Evolutionary conservation across 2,797 vertebrate species (phyloP), one percentile per base, ranked within the genome.

Genomic region (Malurus splendens): DNA sequence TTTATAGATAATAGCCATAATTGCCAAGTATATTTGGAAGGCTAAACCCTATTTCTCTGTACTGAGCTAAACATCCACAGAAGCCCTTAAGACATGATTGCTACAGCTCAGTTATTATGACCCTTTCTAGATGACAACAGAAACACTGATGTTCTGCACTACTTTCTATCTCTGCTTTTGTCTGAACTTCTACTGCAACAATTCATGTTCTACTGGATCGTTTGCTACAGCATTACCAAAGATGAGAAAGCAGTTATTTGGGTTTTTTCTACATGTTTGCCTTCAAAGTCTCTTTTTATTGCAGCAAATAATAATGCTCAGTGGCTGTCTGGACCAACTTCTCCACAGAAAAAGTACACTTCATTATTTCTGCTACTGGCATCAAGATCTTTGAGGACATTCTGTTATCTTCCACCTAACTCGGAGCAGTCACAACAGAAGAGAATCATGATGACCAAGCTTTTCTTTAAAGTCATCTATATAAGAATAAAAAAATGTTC

Each of bases 391-490:
- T 42, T 64, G 39, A 72, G 75, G 61, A 82, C 30, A 20, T 82
- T 80, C 54, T 80, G 56, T 74, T 68, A 87, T 85, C 60, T 93
- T 65, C 25, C 55, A 77, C 39, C 44, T 70, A 90, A 13, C 39
- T 80, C 50, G n/a, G 6, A 74, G 33, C 23, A 74, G n/a, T 55
- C 48, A 85, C 45, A 89, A 64, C 54, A 87, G 66, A 92, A 92
- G 55, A 66, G 51, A 90, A 87, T 51, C 33, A 44, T 2, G 32
- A 87, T 68, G 76, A 80, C 32, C 1, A 7, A 82, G 36, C 28
- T 89, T 93, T 87, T 55, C 62, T 81, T 89, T 66, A 73, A 88
- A 94, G 38, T 23, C 73, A 68, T 62, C 76, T 60, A 75, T 17
- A 55, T 14, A 89, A 77, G 73, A 87, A 92, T 52, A 38, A 82